phyloP scores from a whole-genome alignment of 2,888 invertebrate genomes.

The Pristionchus arcanus region DNA sequence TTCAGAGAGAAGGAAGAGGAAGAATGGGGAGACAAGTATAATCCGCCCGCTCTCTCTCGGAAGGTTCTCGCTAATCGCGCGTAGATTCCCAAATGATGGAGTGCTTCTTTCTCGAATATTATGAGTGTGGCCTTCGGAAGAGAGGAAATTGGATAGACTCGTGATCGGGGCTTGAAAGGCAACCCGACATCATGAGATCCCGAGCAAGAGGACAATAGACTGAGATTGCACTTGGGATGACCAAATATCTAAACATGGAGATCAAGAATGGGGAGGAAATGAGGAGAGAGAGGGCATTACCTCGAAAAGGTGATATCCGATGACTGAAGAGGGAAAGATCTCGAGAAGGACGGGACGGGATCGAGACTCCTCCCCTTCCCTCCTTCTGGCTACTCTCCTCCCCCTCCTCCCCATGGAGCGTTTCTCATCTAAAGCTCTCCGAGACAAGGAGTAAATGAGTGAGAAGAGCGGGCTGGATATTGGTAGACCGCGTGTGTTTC shows the following conservation, averaged over 20 bases:
- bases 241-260: background rate
- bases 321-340: slow-evolving; percentile 15
- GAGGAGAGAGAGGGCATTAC: background rate
- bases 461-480: background rate
- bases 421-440: slow-evolving; percentile 46
- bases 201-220: background rate
- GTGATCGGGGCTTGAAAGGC: background rate
- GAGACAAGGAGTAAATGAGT: slow-evolving; percentile 24
- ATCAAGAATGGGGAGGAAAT: background rate
- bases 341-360: slow-evolving; percentile 9
- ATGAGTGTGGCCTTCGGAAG: background rate
- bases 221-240: background rate
- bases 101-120: background rate
- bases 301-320: slow-evolving; percentile 43
- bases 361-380: slow-evolving; percentile 23
- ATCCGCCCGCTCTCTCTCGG: background rate
- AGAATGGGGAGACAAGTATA: slow-evolving; percentile 18
- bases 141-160: background rate
- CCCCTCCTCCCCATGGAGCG: background rate
- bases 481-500: slow-evolving; percentile 33
- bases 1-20: background rate
- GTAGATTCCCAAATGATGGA: background rate
- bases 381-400: background rate
- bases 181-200: background rate
- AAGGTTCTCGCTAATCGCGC: background rate